Percentiles rank a stretch among this genome's conserved stretches.
Conservation (phyloP, 2,113 vertebrate genomes). For the Apodemus sylvaticus region DNA sequence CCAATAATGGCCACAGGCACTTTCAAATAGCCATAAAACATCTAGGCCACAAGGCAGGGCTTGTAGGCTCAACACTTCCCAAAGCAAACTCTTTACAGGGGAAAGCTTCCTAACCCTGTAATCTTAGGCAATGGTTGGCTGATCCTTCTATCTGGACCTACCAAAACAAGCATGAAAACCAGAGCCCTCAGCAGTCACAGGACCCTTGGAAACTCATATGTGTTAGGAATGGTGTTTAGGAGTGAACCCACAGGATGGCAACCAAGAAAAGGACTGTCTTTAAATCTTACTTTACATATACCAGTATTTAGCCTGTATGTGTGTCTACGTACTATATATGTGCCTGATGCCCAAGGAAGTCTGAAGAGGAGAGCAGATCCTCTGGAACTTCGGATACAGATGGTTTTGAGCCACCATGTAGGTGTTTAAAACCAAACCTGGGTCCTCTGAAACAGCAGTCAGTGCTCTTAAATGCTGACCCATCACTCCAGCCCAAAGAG, state of each 20-base stretch:
- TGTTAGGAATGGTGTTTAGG: neutral
- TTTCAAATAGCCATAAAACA: constrained; percentile 28
- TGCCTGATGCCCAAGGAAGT: too few relatives aligned
- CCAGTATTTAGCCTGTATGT: neutral
- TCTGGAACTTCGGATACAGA: neutral
- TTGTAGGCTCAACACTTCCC: neutral
- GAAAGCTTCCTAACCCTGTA: neutral
- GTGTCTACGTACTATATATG: neutral
- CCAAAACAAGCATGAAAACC: neutral
- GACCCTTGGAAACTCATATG: neutral
- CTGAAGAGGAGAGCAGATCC: neutral
- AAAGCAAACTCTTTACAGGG: neutral
- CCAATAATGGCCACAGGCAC: constrained; percentile 11
- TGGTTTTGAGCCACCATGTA: neutral
- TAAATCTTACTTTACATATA: neutral
- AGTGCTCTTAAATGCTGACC: neutral
- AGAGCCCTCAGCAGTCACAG: neutral
- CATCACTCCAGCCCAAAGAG: neutral
- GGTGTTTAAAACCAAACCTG: neutral
- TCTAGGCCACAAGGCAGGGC: neutral
- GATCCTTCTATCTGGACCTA: neutral
- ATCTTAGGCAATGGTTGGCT: neutral
- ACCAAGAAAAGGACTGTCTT: neutral
- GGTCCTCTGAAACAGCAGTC: neutral
- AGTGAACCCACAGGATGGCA: neutral